Conservation (phyloP, 2,888 invertebrate genomes). For the Hipparchia semele region DNA sequence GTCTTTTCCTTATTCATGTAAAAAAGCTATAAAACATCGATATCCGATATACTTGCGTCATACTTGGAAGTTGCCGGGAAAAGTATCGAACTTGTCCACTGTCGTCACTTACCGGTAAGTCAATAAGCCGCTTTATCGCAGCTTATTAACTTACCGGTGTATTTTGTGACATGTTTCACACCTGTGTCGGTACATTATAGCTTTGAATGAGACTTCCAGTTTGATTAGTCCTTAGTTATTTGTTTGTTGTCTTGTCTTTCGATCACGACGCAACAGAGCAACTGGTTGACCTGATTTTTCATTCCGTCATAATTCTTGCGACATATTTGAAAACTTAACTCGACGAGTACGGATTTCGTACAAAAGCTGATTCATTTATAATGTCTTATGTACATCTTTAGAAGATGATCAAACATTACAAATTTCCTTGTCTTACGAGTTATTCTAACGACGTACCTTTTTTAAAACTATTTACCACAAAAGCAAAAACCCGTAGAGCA, state of each 20-base stretch:
- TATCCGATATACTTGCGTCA: conserved; percentile 25
- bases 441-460: conserved; percentile 3
- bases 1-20: neutral
- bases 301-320: too few species aligned
- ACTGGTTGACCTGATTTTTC: too few species aligned
- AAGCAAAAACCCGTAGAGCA: neutral
- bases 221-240: too few species aligned
- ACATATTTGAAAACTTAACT: too few species aligned
- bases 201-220: too few species aligned
- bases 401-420: neutral
- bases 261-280: too few species aligned
- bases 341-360: too few species aligned
- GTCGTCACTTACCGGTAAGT: conserved; percentile 31
- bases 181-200: too few species aligned
- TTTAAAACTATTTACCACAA: too few species aligned
- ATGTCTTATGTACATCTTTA: neutral
- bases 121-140: conserved; percentile 18
- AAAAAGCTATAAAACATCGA: conserved; percentile 25
- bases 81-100: conserved; percentile 17
- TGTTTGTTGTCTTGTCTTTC: too few species aligned
- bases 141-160: conserved; percentile 35
- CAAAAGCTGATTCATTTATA: too few species aligned
- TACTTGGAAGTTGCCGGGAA: conserved; percentile 16
- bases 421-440: neutral
- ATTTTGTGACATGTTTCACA: conserved; percentile 24